These are phyloP conservation scores for Ctenomys sociabilis DNA, from an alignment of 2,113 vertebrate species.

Conservation along the genomic window DNA sequence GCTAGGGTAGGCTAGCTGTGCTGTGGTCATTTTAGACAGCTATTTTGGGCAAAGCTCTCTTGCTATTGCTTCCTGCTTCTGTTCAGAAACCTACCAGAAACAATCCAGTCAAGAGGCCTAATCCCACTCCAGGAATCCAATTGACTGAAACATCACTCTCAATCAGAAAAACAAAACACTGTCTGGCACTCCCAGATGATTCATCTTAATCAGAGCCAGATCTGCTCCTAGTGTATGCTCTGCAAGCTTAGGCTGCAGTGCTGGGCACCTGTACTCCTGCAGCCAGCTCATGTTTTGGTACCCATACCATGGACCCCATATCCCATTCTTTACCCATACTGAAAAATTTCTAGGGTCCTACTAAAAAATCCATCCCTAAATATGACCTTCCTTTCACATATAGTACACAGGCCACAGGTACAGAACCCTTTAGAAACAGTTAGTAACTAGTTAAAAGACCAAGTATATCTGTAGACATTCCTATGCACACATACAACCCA, in stretches of 20 bases:
- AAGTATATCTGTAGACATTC: not conserved
- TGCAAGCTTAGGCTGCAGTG: not conserved
- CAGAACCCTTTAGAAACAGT: not conserved
- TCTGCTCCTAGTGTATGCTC: not conserved
- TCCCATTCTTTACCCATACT: not conserved
- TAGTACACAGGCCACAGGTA: not conserved
- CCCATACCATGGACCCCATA: not conserved
- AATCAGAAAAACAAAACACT: not conserved
- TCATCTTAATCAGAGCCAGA: not conserved
- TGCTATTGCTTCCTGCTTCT: not conserved
- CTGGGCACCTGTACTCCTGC: not conserved
- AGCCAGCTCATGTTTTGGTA: not conserved
- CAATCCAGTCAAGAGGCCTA: not conserved
- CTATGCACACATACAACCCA: not conserved
- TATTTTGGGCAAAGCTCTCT: not conserved
- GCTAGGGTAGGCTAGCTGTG: not conserved
- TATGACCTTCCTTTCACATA: not conserved
- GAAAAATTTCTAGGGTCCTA: not conserved
- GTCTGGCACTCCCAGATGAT: not conserved
- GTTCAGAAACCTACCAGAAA: not conserved
- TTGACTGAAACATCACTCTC: not conserved
- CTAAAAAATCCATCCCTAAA: not conserved
- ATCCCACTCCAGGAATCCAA: not conserved
- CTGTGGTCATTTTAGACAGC: not conserved
- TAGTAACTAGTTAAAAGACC: not conserved